Conservation (phyloP, 2,888 invertebrate species). For the Hylaea fasciaria region DNA sequence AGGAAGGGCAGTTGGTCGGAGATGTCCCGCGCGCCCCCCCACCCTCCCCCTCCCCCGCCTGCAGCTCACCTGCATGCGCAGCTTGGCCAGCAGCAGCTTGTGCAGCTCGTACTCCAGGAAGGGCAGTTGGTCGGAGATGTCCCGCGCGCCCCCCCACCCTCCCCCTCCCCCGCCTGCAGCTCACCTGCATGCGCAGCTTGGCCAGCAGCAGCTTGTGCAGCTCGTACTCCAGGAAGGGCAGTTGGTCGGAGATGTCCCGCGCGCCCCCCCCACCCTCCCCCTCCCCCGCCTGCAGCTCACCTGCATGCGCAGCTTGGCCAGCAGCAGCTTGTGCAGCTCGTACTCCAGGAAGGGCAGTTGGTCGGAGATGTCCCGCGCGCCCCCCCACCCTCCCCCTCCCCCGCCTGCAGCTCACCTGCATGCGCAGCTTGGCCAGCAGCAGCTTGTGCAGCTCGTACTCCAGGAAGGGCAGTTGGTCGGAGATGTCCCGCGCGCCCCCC, state of each 20-base stretch:
- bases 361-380: slow-evolving; percentile 94
- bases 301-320: slow-evolving; percentile 95
- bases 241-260: slow-evolving; percentile 96
- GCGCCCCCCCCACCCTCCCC: no score
- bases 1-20: no score
- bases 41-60: no score
- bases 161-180: background rate
- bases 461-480: no score
- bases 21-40: no score
- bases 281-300: slow-evolving; percentile 42
- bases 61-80: slow-evolving; percentile 88
- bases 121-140: slow-evolving; percentile 97
- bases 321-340: slow-evolving; percentile 95
- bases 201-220: slow-evolving; percentile 95
- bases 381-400: no score
- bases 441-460: no score
- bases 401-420: no score
- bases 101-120: slow-evolving; percentile 98
- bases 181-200: slow-evolving; percentile 91
- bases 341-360: slow-evolving; percentile 98
- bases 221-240: slow-evolving; percentile 98
- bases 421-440: no score
- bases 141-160: slow-evolving; percentile 76
- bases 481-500: no score
- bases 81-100: slow-evolving; percentile 94